Percentiles rank a stretch among this genome's conserved stretches.
These are phyloP conservation scores for Drosophila takahashii DNA, from an alignment of 1,140 invertebrate species.

Conservation along the genomic window DNA sequence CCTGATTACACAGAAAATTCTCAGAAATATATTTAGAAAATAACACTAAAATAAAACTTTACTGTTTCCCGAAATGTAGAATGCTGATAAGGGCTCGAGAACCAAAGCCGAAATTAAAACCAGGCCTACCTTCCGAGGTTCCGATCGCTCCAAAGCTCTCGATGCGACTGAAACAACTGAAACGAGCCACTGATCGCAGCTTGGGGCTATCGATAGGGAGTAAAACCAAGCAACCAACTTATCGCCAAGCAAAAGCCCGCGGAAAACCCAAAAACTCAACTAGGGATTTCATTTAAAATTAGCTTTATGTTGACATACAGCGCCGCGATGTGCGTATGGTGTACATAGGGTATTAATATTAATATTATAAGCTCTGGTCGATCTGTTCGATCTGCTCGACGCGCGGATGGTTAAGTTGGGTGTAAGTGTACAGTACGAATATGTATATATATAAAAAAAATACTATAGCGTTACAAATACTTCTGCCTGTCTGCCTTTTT, in stretches of 20 bases:
- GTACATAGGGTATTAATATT: constrained; percentile 19
- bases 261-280: not conserved
- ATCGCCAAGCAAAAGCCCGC: not conserved
- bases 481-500: no score
- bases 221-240: not conserved
- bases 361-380: constrained; percentile 35
- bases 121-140: not conserved
- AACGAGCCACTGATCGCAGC: not conserved
- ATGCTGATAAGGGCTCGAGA: no score
- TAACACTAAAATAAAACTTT: not conserved
- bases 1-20: not conserved
- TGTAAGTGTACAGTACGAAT: constrained; percentile 32
- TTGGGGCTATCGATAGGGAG: not conserved
- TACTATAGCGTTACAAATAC: constrained; percentile 53
- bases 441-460: constrained; percentile 50
- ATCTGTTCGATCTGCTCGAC: constrained; percentile 24
- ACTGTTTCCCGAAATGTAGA: not conserved
- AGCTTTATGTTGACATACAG: constrained; percentile 22
- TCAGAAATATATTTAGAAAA: not conserved
- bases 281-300: constrained; percentile 3
- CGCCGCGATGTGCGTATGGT: constrained; percentile 7
- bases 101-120: not conserved
- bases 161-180: not conserved
- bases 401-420: constrained; percentile 23
- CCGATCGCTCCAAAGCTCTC: not conserved